Conservation (phyloP, 2,888 invertebrate genomes). For the Cosmia pyralina region DNA sequence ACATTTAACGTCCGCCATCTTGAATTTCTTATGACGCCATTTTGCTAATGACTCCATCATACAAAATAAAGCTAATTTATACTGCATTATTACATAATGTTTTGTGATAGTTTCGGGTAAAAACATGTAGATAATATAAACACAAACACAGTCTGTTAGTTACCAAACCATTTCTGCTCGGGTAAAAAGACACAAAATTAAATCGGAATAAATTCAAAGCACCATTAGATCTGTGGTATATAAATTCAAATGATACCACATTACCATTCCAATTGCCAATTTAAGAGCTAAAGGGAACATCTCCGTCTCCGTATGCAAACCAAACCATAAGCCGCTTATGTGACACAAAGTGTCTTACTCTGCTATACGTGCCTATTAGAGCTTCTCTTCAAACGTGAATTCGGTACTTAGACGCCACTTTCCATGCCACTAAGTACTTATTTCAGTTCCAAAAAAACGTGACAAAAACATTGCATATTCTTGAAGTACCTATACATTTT, state of each 20-base stretch:
- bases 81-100: neutral
- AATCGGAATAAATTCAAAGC: conserved; percentile 34
- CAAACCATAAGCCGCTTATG: conserved; percentile 48
- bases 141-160: neutral
- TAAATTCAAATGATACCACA: conserved; percentile 42
- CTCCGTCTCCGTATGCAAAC: conserved; percentile 39
- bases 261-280: conserved; percentile 47
- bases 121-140: no score
- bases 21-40: neutral
- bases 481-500: neutral
- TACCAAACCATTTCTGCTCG: neutral
- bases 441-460: neutral
- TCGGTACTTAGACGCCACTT: neutral
- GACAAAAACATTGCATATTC: neutral
- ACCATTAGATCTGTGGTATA: conserved; percentile 35
- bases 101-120: neutral
- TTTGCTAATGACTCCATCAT: no score
- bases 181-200: conserved; percentile 1
- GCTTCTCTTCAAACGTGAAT: conserved; percentile 5
- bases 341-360: conserved; percentile 30
- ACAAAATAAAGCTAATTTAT: neutral
- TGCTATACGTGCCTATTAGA: conserved; percentile 13
- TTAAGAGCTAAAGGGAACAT: conserved; percentile 37
- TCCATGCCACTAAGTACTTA: neutral
- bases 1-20: conserved; percentile 6